Conservation (phyloP, 2,113 vertebrate genomes). For the Gobio gobio region DNA sequence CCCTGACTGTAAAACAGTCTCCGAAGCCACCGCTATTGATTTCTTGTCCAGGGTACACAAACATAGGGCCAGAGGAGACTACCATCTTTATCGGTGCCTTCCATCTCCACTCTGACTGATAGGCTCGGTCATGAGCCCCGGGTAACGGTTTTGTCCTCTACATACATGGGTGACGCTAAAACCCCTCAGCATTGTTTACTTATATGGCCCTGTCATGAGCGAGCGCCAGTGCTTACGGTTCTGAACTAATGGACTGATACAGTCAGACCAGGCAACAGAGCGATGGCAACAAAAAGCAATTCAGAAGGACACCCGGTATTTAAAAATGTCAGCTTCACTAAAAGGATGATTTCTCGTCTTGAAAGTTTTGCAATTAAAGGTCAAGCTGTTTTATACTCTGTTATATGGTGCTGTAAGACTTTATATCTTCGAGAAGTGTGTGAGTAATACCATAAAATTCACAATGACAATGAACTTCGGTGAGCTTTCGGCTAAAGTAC, state of each 20-base stretch:
- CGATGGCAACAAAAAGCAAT: conserved; percentile 73
- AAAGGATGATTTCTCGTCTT: conserved; percentile 66
- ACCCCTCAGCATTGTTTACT: conserved; percentile 64
- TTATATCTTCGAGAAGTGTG: conserved; percentile 2
- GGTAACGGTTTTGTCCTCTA: conserved; percentile 65
- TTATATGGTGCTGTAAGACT: conserved; percentile 28
- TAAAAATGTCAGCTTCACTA: conserved; percentile 78
- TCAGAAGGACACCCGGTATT: conserved; percentile 73
- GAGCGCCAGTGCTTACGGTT: conserved; percentile 59
- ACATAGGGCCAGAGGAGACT: conserved; percentile 68
- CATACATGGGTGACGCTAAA: conserved; percentile 61
- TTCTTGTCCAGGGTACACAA: conserved; percentile 76
- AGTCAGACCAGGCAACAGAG: conserved; percentile 69
- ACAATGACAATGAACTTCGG: conserved; percentile 22
- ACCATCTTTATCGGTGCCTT: conserved; percentile 74
- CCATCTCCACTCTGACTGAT: conserved; percentile 73
- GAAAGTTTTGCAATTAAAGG: conserved; percentile 80
- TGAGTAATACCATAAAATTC: conserved; percentile 11
- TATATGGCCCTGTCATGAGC: conserved; percentile 55
- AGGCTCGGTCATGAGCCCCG: conserved; percentile 59
- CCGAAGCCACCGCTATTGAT: conserved; percentile 74
- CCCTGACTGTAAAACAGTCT: conserved; percentile 78
- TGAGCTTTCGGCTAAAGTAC: background rate
- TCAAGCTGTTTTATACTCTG: conserved; percentile 65
- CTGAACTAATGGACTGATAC: conserved; percentile 75